These are phyloP conservation scores for Sebastes dallii DNA, from an alignment of 2,797 vertebrate species.

Conservation along the genomic window DNA sequence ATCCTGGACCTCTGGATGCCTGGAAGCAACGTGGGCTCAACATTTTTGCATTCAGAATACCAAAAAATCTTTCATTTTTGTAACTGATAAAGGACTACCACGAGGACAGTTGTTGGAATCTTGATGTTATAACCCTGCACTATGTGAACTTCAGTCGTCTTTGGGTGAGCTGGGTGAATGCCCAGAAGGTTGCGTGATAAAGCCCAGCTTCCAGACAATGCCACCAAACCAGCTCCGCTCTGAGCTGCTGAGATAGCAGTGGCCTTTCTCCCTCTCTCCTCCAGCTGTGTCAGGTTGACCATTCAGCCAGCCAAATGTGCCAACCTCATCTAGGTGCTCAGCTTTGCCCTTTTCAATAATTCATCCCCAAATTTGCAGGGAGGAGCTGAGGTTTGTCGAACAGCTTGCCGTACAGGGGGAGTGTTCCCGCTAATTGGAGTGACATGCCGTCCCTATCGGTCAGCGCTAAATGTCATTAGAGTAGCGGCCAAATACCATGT, in stretches of 20 bases:
- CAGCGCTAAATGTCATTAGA: conserved; percentile 74
- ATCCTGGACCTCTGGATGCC: neutral
- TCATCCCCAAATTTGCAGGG: conserved; percentile 75
- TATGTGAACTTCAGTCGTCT: conserved; percentile 1
- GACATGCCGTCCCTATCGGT: conserved; percentile 63
- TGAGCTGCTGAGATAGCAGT: conserved; percentile 64
- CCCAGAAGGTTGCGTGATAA: conserved; percentile 41
- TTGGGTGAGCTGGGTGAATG: neutral
- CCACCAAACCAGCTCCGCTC: conserved; percentile 10
- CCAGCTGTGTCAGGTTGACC: conserved; percentile 64
- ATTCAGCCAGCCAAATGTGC: conserved; percentile 64
- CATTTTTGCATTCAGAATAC: conserved; percentile 5
- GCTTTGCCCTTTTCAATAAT: conserved; percentile 81
- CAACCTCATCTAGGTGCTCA: conserved; percentile 73
- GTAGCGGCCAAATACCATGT: conserved; percentile 61
- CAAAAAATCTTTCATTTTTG: neutral
- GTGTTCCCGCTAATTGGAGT: conserved; percentile 71
- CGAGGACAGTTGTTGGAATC: neutral
- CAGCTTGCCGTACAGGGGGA: conserved; percentile 57
- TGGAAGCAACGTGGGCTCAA: neutral
- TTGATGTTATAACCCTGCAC: neutral
- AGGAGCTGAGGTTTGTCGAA: conserved; percentile 58
- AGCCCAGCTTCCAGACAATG: conserved; percentile 31
- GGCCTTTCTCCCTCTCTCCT: conserved; percentile 57
- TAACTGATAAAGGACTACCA: neutral